Percentiles rank a stretch among this genome's conserved stretches.
These are phyloP conservation scores for Chelonoidis abingdonii DNA, from an alignment of 2,113 vertebrate species.

Conservation along the genomic window DNA sequence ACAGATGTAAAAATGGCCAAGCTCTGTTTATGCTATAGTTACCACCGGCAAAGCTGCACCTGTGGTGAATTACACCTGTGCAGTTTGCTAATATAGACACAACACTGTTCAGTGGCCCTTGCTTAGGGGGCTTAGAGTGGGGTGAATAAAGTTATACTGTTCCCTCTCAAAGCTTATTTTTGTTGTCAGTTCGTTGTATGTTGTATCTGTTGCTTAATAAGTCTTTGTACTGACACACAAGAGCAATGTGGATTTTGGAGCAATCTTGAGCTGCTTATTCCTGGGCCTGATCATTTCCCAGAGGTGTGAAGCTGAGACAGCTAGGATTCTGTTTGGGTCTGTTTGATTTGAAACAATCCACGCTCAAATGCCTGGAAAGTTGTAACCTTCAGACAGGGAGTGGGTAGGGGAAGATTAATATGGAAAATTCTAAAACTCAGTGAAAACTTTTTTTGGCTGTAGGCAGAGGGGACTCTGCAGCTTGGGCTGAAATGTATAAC, in stretches of 20 bases:
- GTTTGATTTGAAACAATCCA: not conserved
- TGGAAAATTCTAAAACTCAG: slow-evolving; percentile 42
- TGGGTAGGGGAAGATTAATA: not conserved
- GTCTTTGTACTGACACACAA: not conserved
- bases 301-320: slow-evolving; percentile 30
- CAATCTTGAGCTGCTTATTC: accelerated
- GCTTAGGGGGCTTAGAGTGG: not conserved
- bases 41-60: too few species aligned
- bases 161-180: not conserved
- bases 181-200: not conserved
- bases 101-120: too few species aligned
- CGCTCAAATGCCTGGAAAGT: not conserved
- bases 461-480: not conserved
- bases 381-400: not conserved
- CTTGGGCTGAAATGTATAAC: not conserved
- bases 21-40: too few species aligned
- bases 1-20: too few species aligned
- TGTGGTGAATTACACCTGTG: too few species aligned
- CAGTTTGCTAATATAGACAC: too few species aligned
- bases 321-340: not conserved
- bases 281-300: not conserved
- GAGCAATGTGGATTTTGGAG: not conserved
- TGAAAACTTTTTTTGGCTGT: slow-evolving; percentile 11
- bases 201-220: slow-evolving; percentile 3
- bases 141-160: not conserved